Percentiles rank a stretch among this genome's conserved stretches.
phyloP scores from a whole-genome alignment of 2,888 invertebrate species.

The Meta bourneti region DNA sequence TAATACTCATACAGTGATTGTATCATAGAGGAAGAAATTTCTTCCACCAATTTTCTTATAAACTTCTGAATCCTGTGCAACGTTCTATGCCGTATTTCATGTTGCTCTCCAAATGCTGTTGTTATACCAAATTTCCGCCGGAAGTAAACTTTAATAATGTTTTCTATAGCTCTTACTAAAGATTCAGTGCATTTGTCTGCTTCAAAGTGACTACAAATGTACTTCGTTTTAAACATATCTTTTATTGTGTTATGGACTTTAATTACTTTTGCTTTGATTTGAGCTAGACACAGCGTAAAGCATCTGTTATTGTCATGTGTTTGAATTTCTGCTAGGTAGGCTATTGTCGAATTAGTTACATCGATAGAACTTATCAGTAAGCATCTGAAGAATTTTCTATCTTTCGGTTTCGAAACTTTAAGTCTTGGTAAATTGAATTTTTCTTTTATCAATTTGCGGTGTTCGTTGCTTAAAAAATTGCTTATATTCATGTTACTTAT shows the following conservation, averaged over 20 bases:
- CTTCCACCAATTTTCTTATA: neutral
- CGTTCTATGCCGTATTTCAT: neutral
- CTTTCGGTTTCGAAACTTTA: neutral
- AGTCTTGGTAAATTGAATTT: neutral
- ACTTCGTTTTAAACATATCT: neutral
- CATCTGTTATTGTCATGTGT: neutral
- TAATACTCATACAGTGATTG: neutral
- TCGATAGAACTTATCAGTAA: neutral
- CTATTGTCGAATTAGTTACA: neutral
- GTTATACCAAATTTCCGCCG: neutral
- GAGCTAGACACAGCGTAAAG: neutral
- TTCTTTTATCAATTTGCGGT: neutral
- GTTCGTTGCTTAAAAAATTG: neutral
- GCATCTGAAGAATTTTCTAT: neutral
- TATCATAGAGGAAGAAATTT: neutral
- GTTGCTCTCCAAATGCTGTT: neutral
- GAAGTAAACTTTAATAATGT: neutral
- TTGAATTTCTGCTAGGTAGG: neutral
- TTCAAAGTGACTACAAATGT: neutral
- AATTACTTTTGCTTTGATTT: neutral
- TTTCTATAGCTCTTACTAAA: neutral
- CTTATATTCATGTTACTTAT: neutral
- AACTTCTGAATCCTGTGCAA: neutral
- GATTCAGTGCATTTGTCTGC: neutral
- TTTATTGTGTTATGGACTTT: neutral